Evolutionary conservation across 1,140 invertebrate species (phyloP), one percentile per base, ranked within the genome.

Genomic region (Calycopis cecrops): DNA sequence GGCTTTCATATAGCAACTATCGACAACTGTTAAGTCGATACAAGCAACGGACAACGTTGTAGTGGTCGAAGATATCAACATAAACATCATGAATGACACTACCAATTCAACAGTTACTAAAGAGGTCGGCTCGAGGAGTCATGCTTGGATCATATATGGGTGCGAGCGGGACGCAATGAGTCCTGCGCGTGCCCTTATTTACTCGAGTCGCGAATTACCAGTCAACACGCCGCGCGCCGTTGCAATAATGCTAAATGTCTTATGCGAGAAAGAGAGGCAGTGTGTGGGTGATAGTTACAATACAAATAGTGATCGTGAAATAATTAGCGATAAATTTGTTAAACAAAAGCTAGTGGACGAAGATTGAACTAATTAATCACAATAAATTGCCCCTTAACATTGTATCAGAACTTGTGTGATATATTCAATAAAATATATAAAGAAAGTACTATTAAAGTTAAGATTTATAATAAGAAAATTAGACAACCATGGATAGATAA

Each of bases 91-190:
- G 11, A 35, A 51, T 7, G n/a, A 55, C 9, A 12, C 16, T 33
- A 12, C 37, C 17, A 52, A 18, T 18, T 35, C 50, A 40, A 52
- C 35, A 11, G 38, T 18, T 17, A 38, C 50, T 17, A 52, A 18
- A 6, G 56, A 57, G 62, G 49, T 9, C 55, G 52, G 17, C 28
- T 14, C 2, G 51, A 49, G 18, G 42, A 34, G 28, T 54, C 67
- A n/a, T 67, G 64, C 34, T 42, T 70, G 10, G 64, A 70, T 52
- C 67, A n/a, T n/a, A n/a, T n/a, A n/a, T n/a, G n/a, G n/a, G n/a
- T n/a, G n/a, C n/a, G n/a, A n/a, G n/a, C n/a, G 67, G 40, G 33
- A 61, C 7, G 66, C 59, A 58, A 54, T 67, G 56, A 58, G 68
- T 53, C 56, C 54, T 56, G 33, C 40, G 40, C 35, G 42, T 11